Conservation (phyloP, 2,888 invertebrate genomes). For the Volucella bombylans region DNA sequence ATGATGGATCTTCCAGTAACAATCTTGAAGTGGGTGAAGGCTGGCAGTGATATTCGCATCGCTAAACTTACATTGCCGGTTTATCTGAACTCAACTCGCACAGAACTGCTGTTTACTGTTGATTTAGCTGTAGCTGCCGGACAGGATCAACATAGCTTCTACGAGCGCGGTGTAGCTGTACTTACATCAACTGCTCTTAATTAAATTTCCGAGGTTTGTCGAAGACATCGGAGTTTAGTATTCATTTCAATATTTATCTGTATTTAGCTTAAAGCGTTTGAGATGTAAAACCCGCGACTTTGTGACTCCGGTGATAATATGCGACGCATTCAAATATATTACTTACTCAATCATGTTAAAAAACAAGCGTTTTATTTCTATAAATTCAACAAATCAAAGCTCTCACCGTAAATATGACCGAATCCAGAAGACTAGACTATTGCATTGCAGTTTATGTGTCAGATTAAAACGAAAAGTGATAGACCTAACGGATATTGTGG, state of each 20-base stretch:
- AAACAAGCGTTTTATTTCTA: constrained; percentile 18
- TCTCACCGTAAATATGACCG: too few species aligned
- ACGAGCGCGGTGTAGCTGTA: constrained; percentile 98
- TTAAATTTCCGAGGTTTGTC: constrained; percentile 81
- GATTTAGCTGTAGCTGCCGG: constrained; percentile 95
- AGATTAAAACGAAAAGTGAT: too few species aligned
- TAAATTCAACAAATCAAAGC: too few species aligned
- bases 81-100: constrained; percentile 97
- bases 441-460: too few species aligned
- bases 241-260: constrained; percentile 34
- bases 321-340: constrained; percentile 46
- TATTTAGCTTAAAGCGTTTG: constrained; percentile 35
- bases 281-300: constrained; percentile 29
- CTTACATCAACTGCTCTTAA: constrained; percentile 96
- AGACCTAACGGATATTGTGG: too few species aligned
- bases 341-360: constrained; percentile 38
- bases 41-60: constrained; percentile 83
- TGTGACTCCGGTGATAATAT: constrained; percentile 28
- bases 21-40: constrained; percentile 93
- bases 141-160: constrained; percentile 97
- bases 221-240: constrained; percentile 18
- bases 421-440: too few species aligned
- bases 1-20: constrained; percentile 96
- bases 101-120: constrained; percentile 96
- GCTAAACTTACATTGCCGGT: constrained; percentile 95